Evolutionary conservation across 2,113 vertebrate genomes (phyloP).

Genomic region (Potamarius usumacintae): DNA sequence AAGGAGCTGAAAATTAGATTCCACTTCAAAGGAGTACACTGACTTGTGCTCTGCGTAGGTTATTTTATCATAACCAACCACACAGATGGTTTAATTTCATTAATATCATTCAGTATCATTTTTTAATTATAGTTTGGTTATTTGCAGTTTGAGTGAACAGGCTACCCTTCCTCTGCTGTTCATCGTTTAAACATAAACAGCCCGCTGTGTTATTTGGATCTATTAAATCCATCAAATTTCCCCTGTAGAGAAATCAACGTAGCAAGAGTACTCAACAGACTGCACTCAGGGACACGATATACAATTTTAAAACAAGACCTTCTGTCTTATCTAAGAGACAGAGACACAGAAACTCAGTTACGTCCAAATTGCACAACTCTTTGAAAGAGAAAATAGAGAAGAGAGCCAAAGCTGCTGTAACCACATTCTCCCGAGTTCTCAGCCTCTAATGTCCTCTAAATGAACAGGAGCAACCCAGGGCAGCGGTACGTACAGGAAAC

Average conservation of each 20-base stretch:
- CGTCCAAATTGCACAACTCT: conserved; percentile 6
- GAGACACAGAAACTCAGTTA: not conserved
- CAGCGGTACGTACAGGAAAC: conserved; percentile 47
- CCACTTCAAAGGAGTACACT: not conserved
- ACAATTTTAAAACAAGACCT: not conserved
- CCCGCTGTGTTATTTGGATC: conserved; percentile 14
- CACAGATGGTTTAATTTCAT: not conserved
- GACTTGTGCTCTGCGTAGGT: not conserved
- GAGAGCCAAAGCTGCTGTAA: conserved; percentile 29
- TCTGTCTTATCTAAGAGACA: not conserved
- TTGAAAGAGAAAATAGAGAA: not conserved
- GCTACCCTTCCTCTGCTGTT: not conserved
- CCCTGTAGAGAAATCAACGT: not conserved
- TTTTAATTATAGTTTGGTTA: not conserved
- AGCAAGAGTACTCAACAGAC: not conserved
- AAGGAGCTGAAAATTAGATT: not conserved
- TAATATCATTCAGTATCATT: not conserved
- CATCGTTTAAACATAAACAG: not conserved
- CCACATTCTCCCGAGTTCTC: conserved; percentile 36
- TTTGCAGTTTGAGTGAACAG: not conserved
- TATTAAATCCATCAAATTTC: conserved; percentile 3
- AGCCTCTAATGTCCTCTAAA: conserved; percentile 49
- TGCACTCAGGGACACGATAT: no score
- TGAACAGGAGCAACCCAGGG: conserved; percentile 18
- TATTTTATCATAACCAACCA: not conserved